Base-by-base conservation (phyloP, 2,113 vertebrate genomes). In the Neogobius melanostomus region DNA sequence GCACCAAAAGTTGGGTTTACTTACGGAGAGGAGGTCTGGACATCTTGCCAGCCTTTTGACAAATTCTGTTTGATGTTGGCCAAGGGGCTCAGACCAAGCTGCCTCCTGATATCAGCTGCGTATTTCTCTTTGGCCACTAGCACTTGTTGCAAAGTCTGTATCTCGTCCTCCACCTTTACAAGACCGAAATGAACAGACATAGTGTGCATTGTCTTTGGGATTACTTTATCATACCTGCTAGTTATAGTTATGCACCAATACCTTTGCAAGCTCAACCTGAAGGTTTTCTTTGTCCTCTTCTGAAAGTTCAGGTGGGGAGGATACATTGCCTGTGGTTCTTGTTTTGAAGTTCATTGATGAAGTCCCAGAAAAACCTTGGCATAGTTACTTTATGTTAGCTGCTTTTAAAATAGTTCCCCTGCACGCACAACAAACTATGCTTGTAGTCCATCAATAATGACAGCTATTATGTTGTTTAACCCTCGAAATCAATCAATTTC, bases 131-230 rank as follows among this genome's bases (percentile, higher is more conserved):
- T 98, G 54, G 95, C 93, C n/a, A 93, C 80, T 73, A 99, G 91
- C 7, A 98, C 96, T 86, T 99, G 95, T n/a, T 94, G 93, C 74
- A 99, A 85, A 0, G 96, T 97, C 50, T 93, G 89, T 51, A 99
- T 98, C 69, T 99, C 98, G 74, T 99, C 98, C 78, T 99, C 98
- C 12, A 96, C 93, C 98, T 99, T 62, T 1, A 15, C 59, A 36
- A 36, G 28, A 36, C 28, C 28, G 28, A 36, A 36, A 36, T 36
- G 28, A 36, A 36, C 28, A 36, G 28, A 36, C 28, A 4, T 5
- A 36, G 28, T 36, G 28, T 36, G 28, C 28, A 36, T 36, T 36
- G 2, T 36, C 28, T 36, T 36, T 36, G 28, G 28, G 3, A 36
- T 36, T 36, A 36, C 28, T 36, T 36, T 5, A 36, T 36, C 28